A percentile compares a stretch with the other conserved stretches of the same genome.
Conservation (phyloP, 2,888 invertebrate genomes). For the Tiliacea aurago region DNA sequence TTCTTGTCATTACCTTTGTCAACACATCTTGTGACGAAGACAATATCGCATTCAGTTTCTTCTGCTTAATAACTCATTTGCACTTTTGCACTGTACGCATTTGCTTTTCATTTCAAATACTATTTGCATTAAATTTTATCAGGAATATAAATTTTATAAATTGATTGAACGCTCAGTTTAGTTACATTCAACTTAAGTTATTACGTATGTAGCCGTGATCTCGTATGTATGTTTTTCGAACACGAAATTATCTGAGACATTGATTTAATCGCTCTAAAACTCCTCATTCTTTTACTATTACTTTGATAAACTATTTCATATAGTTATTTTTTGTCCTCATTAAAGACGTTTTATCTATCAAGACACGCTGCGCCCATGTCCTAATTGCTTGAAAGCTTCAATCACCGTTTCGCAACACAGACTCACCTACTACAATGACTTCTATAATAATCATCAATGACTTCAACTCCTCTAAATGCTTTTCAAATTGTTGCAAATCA, state of each 20-base stretch:
- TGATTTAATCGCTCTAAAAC: slow-evolving; percentile 43
- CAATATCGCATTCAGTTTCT: slow-evolving; percentile 40
- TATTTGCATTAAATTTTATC: background rate
- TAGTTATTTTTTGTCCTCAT: background rate
- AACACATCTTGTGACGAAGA: slow-evolving; percentile 43
- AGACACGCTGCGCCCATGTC: background rate
- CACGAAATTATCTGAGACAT: slow-evolving; percentile 13
- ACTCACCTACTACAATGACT: too few species aligned
- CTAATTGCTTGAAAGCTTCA: slow-evolving; percentile 24
- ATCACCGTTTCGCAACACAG: slow-evolving; percentile 43
- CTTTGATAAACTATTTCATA: slow-evolving; percentile 3
- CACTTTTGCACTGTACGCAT: slow-evolving; percentile 14
- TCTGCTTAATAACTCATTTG: slow-evolving; percentile 29
- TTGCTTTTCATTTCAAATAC: slow-evolving; percentile 32
- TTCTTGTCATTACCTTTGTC: slow-evolving; percentile 53
- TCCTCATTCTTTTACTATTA: slow-evolving; percentile 7
- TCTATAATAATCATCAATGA: slow-evolving; percentile 27
- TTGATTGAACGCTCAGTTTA: background rate
- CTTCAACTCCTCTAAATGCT: slow-evolving; percentile 39
- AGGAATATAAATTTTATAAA: background rate
- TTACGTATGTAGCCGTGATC: slow-evolving; percentile 21
- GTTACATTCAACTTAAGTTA: background rate
- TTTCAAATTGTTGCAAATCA: slow-evolving; percentile 66
- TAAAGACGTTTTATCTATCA: background rate
- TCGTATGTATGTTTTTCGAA: background rate